Evolutionary conservation across 2,888 invertebrate genomes (phyloP), one percentile per base, ranked within the genome.

Genomic region (Calliphora vomitoria): DNA sequence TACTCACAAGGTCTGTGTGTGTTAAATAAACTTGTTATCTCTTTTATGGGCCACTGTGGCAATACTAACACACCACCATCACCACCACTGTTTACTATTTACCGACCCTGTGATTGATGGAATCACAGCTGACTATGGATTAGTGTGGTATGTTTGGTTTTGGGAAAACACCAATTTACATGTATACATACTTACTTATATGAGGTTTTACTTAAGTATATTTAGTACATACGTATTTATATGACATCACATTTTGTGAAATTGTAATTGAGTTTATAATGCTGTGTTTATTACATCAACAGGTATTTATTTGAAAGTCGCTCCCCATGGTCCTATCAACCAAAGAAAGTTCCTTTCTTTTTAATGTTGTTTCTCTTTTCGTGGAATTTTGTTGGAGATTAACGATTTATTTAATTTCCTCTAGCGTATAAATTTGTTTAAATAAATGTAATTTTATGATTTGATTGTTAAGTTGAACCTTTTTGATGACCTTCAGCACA

Each of bases 31-130:
- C 55, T 76, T 71, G 50, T 69, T 84, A 80, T 84, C 69, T 71
- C 25, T 71, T 75, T 85, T 64, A 85, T 85, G 58, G 58, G 72
- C 53, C 85, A 75, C 81, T 31, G 47, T 47, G 81, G 81, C 44
- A 76, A 60, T 69, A 13, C 41, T n/a, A n/a, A 13, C 47, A 11
- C 38, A 41, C 38, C 38, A 41, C 25, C 35, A 35, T n/a, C n/a
- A n/a, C n/a, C 4, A 35, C 35, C 35, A 35, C 5, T 58, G 25
- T 75, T 35, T 74, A 31, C 64, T 18, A 71, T 20, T 78, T 55
- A 18, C n/a, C 38, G 62, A n/a, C 75, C 71, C 15, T 58, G 62
- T 85, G 81, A 81, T 81, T 85, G 75, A 81, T 76, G 58, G 62
- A 85, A 81, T 76, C 81, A 76, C 81, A 47, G 50, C 20, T 25